A percentile compares a stretch with the other conserved stretches of the same genome.
Evolutionary conservation across 2,113 vertebrate genomes (phyloP).

Genomic region (Etia nguti): DNA sequence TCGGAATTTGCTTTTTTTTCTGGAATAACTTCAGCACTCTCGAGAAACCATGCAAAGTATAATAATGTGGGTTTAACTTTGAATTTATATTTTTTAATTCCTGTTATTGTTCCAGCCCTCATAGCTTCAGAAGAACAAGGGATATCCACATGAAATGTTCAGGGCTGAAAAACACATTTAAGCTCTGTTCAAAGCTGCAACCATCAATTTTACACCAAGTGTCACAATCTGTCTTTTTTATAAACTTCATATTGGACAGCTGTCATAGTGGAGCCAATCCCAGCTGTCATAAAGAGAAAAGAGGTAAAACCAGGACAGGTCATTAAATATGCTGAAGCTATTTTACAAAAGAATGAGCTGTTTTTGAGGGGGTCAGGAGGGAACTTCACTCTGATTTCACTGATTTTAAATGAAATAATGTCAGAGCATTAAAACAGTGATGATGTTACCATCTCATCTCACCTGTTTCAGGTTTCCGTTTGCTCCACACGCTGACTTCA

Average conservation of each 20-base stretch:
- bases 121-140: neutral
- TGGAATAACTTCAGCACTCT: neutral
- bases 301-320: neutral
- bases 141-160: neutral
- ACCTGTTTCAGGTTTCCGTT: slow-evolving; percentile 58
- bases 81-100: neutral
- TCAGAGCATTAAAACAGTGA: neutral
- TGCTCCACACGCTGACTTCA: slow-evolving; percentile 62
- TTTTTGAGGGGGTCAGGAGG: neutral
- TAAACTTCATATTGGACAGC: neutral
- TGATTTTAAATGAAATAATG: neutral
- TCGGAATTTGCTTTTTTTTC: neutral
- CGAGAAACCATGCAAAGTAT: neutral
- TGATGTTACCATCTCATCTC: neutral
- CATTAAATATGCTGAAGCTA: neutral
- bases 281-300: neutral
- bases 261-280: neutral
- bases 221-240: neutral
- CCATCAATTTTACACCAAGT: neutral
- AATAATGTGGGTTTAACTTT: neutral
- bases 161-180: neutral
- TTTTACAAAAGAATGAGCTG: neutral
- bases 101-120: neutral
- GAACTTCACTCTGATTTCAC: neutral
- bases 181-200: neutral